Evolutionary conservation across 2,888 invertebrate species (phyloP).

Genomic region (Stenichneumon culpator): DNA sequence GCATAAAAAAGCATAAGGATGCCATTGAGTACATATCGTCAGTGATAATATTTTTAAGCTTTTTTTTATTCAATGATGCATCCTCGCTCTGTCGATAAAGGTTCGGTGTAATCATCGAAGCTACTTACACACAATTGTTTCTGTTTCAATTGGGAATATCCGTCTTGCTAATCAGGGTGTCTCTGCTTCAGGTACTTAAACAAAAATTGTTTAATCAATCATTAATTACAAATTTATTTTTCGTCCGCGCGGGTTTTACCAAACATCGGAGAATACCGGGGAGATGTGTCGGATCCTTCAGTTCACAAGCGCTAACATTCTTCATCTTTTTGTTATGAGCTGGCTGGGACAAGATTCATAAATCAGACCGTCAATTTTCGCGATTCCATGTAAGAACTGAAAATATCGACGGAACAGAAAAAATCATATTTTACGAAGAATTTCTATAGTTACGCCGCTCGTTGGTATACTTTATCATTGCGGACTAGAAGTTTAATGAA

Average conservation of each 20-base stretch:
- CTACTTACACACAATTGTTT: not conserved
- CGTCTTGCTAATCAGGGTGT: slow-evolving; percentile 1
- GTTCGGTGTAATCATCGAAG: slow-evolving; percentile 5
- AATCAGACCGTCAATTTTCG: slow-evolving; percentile 40
- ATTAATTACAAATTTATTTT: not conserved
- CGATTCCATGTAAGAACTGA: slow-evolving; percentile 50
- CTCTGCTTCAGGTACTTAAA: slow-evolving; percentile 8
- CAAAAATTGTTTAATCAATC: not conserved
- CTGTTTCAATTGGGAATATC: not conserved
- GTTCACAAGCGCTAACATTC: slow-evolving; percentile 42
- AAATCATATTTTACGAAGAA: not conserved
- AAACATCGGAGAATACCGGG: slow-evolving; percentile 39
- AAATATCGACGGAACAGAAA: not conserved
- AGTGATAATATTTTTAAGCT: not conserved
- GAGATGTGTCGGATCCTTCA: slow-evolving; percentile 48
- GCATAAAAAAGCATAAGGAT: slow-evolving; percentile 6
- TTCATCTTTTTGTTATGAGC: slow-evolving; percentile 54
- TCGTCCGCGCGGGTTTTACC: slow-evolving; percentile 26
- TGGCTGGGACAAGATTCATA: slow-evolving; percentile 60
- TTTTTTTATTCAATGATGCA: not conserved
- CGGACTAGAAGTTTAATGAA: not conserved
- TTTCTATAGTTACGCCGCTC: not conserved
- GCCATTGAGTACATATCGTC: not conserved
- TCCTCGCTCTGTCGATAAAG: not conserved
- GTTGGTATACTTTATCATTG: slow-evolving; percentile 12